These are phyloP conservation scores for Hemiscyllium ocellatum DNA, from an alignment of 2,113 vertebrate genomes.

Conservation along the genomic window DNA sequence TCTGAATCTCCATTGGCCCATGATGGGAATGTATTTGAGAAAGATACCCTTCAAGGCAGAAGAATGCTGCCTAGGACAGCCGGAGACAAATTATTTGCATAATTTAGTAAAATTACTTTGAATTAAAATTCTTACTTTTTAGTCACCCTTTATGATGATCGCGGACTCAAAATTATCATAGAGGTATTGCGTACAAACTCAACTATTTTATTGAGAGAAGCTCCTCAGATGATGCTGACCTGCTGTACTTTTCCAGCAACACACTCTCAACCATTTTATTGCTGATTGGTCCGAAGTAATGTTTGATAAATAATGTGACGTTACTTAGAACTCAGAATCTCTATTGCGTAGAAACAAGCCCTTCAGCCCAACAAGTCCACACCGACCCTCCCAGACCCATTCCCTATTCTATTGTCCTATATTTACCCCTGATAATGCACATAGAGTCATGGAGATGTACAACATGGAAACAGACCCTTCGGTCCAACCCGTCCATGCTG, in stretches of 20 bases:
- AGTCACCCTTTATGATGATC: no score
- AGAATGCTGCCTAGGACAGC: neutral
- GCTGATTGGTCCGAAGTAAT: neutral
- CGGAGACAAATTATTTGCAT: neutral
- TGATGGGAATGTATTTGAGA: neutral
- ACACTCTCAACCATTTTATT: neutral
- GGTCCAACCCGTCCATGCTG: no score
- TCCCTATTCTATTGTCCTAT: no score
- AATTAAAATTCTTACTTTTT: neutral
- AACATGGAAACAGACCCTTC: no score
- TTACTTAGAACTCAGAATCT: neutral
- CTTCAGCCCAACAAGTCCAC: no score
- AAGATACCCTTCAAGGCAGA: neutral
- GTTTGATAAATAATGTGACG: neutral
- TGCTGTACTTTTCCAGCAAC: no score
- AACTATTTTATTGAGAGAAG: neutral
- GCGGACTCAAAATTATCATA: neutral
- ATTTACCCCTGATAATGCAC: no score
- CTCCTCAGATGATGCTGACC: no score
- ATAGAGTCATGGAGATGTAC: no score
- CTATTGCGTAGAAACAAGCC: no score
- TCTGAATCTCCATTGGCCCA: neutral
- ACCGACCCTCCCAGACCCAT: no score
- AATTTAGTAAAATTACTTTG: neutral
- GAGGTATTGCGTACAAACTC: neutral